phyloP scores from a whole-genome alignment of 2,888 invertebrate genomes.

The Protonemura montana region DNA sequence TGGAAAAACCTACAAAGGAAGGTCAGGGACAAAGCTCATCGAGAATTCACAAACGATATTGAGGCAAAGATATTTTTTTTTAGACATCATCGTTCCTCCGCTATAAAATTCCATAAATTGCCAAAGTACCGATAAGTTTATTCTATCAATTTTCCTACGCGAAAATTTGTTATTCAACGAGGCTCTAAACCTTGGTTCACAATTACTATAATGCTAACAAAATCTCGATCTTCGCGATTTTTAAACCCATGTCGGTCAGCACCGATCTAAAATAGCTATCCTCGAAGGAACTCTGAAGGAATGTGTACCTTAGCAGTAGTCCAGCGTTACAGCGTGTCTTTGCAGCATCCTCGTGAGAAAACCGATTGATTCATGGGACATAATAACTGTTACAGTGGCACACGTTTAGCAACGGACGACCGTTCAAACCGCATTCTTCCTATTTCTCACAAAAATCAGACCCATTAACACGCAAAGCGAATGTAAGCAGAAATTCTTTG shows the following conservation, averaged over 20 bases:
- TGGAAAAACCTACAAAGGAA: no score
- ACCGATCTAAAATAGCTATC: background rate
- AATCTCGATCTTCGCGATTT: background rate
- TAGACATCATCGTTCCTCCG: no score
- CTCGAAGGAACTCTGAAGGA: background rate
- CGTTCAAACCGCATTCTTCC: background rate
- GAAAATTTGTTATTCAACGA: no score
- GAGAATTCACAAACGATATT: no score
- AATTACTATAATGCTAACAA: no score
- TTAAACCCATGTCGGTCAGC: background rate
- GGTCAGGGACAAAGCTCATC: no score
- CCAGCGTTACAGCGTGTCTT: background rate
- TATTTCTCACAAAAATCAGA: background rate
- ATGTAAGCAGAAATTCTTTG: conserved; percentile 4
- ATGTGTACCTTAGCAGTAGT: background rate
- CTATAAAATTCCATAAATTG: no score
- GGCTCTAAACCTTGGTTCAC: no score
- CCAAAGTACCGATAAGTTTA: no score
- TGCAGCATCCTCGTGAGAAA: background rate
- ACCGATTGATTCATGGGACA: background rate
- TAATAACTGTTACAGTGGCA: background rate
- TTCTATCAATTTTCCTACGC: no score
- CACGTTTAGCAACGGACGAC: background rate
- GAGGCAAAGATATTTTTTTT: no score
- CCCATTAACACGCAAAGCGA: background rate